A percentile compares a stretch with the other conserved stretches of the same genome.
Conservation (phyloP, 2,113 vertebrate species). For the Monarcha castaneiventris region DNA sequence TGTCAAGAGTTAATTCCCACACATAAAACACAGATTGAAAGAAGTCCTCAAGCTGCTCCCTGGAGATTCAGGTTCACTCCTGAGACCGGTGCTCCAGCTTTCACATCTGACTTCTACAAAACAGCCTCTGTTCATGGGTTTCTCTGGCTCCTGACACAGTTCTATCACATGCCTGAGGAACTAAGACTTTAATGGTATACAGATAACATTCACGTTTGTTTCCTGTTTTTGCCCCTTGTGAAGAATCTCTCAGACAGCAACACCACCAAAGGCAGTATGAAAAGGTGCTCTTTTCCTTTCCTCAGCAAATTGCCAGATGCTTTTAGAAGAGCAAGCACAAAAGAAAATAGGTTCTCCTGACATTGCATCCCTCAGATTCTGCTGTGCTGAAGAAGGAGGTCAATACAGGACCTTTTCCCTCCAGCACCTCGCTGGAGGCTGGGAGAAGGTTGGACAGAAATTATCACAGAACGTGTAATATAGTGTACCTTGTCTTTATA, state of each 20-base stretch:
- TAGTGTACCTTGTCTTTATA: neutral
- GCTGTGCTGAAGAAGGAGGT: neutral
- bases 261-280: neutral
- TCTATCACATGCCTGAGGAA: neutral
- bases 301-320: neutral
- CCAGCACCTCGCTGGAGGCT: neutral
- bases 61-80: neutral
- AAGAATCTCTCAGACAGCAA: neutral
- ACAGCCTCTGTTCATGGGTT: neutral
- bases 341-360: neutral
- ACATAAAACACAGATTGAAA: neutral
- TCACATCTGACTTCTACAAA: neutral
- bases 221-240: neutral
- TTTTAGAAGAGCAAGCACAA: neutral
- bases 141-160: neutral
- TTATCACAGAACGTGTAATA: neutral
- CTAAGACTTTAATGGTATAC: neutral
- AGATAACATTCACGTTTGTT: neutral
- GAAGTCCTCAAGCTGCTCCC: neutral
- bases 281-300: neutral
- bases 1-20: neutral
- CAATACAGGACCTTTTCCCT: neutral
- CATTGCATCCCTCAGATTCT: accelerated
- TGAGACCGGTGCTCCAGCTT: neutral
- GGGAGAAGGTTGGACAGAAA: neutral